Conservation (phyloP, 2,888 invertebrate genomes). For the Thera obeliscata region DNA sequence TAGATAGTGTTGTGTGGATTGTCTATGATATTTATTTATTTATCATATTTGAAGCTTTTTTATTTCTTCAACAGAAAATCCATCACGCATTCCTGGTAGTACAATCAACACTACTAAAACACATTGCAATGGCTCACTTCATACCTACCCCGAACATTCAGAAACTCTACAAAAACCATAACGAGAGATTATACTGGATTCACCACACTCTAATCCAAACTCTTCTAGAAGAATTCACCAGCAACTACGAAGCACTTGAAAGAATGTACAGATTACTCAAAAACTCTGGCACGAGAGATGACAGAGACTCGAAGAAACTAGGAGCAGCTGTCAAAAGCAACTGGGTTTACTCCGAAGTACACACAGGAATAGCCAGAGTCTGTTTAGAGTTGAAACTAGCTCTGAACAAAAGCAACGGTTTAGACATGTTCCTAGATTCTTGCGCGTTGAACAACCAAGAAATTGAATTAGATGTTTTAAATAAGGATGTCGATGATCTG, state of each 20-base stretch:
- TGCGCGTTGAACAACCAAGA: conserved; percentile 71
- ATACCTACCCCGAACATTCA: conserved; percentile 53
- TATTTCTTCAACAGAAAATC: conserved; percentile 68
- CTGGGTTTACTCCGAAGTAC: conserved; percentile 77
- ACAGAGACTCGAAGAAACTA: conserved; percentile 53
- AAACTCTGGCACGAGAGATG: conserved; percentile 64
- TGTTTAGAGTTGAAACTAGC: conserved; percentile 72
- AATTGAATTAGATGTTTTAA: conserved; percentile 63
- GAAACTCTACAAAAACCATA: conserved; percentile 69
- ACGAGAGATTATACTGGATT: conserved; percentile 75
- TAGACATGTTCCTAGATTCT: conserved; percentile 75
- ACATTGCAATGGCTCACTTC: conserved; percentile 71
- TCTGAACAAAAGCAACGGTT: conserved; percentile 64
- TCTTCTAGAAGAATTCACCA: conserved; percentile 58
- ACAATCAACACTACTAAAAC: conserved; percentile 74
- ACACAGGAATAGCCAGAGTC: conserved; percentile 67
- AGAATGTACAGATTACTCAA: conserved; percentile 74
- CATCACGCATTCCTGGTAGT: conserved; percentile 78
- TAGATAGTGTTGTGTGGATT: too few species aligned
- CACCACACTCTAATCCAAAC: conserved; percentile 63
- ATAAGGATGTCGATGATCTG: conserved; percentile 71
- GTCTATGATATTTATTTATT: too few species aligned
- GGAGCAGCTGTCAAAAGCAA: conserved; percentile 61
- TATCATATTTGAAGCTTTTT: not conserved
- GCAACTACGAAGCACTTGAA: conserved; percentile 65